Conservation (phyloP, 2,888 invertebrate species). For the Tetranychus piercei region DNA sequence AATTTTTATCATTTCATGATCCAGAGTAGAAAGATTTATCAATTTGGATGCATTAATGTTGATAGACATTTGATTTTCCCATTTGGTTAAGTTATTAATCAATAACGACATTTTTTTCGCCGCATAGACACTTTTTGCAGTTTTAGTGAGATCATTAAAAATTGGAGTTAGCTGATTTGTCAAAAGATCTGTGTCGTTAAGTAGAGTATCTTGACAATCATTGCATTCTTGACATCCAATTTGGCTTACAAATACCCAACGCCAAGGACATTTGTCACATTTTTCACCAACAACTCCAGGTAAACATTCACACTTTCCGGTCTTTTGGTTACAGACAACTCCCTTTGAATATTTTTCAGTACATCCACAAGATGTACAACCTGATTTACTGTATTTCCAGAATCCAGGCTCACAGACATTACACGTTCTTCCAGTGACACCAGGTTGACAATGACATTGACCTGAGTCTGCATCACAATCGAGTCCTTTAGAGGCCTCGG, state of each 20-base stretch:
- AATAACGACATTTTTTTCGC: conserved; percentile 62
- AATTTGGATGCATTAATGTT: neutral
- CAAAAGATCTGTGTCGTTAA: conserved; percentile 64
- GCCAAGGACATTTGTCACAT: conserved; percentile 76
- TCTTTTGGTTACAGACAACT: conserved; percentile 65
- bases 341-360: conserved; percentile 78
- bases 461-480: conserved; percentile 74
- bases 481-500: conserved; percentile 52
- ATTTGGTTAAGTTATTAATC: conserved; percentile 48
- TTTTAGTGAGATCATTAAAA: conserved; percentile 52
- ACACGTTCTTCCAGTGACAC: conserved; percentile 66
- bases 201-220: conserved; percentile 68
- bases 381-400: conserved; percentile 67
- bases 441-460: conserved; percentile 59
- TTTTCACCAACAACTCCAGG: conserved; percentile 83
- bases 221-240: conserved; percentile 77
- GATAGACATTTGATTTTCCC: conserved; percentile 35
- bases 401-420: conserved; percentile 74
- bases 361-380: conserved; percentile 69
- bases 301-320: conserved; percentile 80
- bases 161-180: conserved; percentile 49
- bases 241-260: conserved; percentile 63
- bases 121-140: conserved; percentile 69
- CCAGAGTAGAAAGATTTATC: neutral
- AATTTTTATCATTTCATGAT: neutral